phyloP scores from a whole-genome alignment of 2,888 invertebrate species.

The Ectemnius lituratus region DNA sequence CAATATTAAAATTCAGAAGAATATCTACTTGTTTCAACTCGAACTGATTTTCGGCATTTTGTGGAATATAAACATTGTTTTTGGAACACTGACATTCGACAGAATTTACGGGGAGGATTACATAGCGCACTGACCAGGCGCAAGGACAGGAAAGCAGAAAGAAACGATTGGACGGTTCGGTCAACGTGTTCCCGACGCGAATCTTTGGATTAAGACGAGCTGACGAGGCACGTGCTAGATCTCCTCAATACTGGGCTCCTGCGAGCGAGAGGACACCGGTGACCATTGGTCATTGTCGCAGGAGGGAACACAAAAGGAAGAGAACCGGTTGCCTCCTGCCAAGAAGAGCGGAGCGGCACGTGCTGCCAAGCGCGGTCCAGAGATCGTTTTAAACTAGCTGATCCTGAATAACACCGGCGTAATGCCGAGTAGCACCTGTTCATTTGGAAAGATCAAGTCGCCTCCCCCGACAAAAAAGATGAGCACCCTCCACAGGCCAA shows the following conservation, averaged over 20 bases:
- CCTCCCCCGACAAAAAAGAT: background rate
- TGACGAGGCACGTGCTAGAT: constrained; percentile 63
- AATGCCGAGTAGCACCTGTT: constrained; percentile 52
- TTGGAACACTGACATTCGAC: background rate
- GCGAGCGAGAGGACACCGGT: constrained; percentile 55
- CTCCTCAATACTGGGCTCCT: constrained; percentile 56
- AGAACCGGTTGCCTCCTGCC: constrained; percentile 69
- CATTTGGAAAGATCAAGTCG: constrained; percentile 27
- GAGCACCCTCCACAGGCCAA: background rate
- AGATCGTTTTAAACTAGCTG: constrained; percentile 55
- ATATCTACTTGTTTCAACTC: background rate
- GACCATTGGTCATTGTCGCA: constrained; percentile 68
- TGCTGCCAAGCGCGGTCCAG: constrained; percentile 59
- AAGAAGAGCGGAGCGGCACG: constrained; percentile 59
- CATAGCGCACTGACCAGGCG: constrained; percentile 58
- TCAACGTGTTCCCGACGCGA: constrained; percentile 63
- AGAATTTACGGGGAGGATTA: constrained; percentile 45
- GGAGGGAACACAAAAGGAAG: constrained; percentile 60
- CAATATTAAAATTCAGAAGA: background rate
- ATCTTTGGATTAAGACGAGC: constrained; percentile 68
- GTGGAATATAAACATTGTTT: background rate
- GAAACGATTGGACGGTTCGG: constrained; percentile 48
- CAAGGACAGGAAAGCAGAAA: constrained; percentile 50
- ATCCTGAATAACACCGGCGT: constrained; percentile 51
- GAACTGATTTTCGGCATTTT: background rate